phyloP scores from a whole-genome alignment of 2,888 invertebrate species.

The Argyresthia albistria region DNA sequence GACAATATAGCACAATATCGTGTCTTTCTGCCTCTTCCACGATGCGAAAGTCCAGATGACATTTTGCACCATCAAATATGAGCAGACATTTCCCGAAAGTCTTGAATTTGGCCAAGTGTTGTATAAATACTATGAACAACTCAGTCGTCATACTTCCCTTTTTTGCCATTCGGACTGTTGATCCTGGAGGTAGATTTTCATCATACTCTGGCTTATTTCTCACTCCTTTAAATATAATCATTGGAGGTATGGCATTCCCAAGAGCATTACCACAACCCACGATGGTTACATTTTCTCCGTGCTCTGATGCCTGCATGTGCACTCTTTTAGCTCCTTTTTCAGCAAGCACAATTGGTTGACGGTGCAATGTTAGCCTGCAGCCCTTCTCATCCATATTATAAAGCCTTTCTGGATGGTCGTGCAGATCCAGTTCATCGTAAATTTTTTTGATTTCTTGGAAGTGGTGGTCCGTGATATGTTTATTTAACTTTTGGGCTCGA shows the following conservation, averaged over 20 bases:
- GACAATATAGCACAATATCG: slow-evolving; percentile 11
- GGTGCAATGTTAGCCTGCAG: slow-evolving; percentile 10
- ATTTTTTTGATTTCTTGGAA: slow-evolving; percentile 11
- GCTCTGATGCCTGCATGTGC: slow-evolving; percentile 22
- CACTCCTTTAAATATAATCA: slow-evolving; percentile 23
- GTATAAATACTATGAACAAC: slow-evolving; percentile 5
- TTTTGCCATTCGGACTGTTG: slow-evolving; percentile 12
- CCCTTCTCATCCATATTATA: slow-evolving; percentile 8
- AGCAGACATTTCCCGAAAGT: slow-evolving; percentile 8
- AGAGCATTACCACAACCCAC: slow-evolving; percentile 27
- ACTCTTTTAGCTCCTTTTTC: slow-evolving; percentile 23
- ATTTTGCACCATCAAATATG: slow-evolving; percentile 9
- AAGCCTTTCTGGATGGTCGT: slow-evolving; percentile 9
- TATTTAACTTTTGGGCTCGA: slow-evolving; percentile 10
- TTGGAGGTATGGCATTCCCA: slow-evolving; percentile 21
- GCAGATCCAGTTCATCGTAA: slow-evolving; percentile 11
- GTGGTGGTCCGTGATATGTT: slow-evolving; percentile 9
- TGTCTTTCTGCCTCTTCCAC: slow-evolving; percentile 11
- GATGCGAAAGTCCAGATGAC: slow-evolving; percentile 9
- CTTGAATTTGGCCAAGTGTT: slow-evolving; percentile 11
- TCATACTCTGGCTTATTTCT: slow-evolving; percentile 9
- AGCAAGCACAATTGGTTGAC: slow-evolving; percentile 11
- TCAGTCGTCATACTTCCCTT: slow-evolving; percentile 13
- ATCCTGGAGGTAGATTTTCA: slow-evolving; percentile 12
- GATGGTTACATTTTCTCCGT: slow-evolving; percentile 28